Percentiles rank a stretch among this genome's conserved stretches.
These are phyloP conservation scores for Cyrtonyx montezumae DNA, from an alignment of 2,113 vertebrate species.

Conservation along the genomic window DNA sequence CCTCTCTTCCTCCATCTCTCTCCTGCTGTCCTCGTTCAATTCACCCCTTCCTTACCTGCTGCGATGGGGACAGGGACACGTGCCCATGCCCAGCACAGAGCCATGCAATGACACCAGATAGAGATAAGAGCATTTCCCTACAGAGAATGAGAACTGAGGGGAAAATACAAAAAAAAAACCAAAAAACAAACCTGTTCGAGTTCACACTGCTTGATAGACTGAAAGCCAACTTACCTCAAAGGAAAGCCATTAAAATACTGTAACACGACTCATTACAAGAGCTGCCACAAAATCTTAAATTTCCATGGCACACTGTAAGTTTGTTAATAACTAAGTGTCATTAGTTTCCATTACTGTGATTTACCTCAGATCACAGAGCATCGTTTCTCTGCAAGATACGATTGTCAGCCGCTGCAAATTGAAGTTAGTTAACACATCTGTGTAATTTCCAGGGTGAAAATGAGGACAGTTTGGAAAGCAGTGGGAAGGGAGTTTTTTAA, in stretches of 20 bases:
- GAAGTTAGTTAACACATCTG: slow-evolving; percentile 93
- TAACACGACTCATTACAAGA: slow-evolving; percentile 77
- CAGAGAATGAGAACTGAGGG: slow-evolving; percentile 26
- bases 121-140: background rate
- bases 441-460: slow-evolving; percentile 91
- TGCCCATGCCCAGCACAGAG: background rate
- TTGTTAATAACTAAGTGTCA: slow-evolving; percentile 83
- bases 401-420: slow-evolving; percentile 90
- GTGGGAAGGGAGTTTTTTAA: slow-evolving; percentile 80
- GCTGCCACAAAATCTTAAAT: slow-evolving; percentile 79
- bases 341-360: slow-evolving; percentile 83
- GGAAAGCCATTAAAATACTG: slow-evolving; percentile 83
- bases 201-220: slow-evolving; percentile 49
- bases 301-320: slow-evolving; percentile 75
- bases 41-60: background rate
- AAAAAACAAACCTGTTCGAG: background rate
- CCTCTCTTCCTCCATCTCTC: background rate
- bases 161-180: background rate
- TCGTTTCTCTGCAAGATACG: slow-evolving; percentile 83
- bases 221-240: slow-evolving; percentile 77
- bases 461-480: slow-evolving; percentile 87
- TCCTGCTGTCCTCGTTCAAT: background rate
- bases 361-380: slow-evolving; percentile 87
- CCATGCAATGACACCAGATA: background rate
- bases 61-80: background rate